Conservation (phyloP, 2,113 vertebrate species). For the Chelonoidis abingdonii region DNA sequence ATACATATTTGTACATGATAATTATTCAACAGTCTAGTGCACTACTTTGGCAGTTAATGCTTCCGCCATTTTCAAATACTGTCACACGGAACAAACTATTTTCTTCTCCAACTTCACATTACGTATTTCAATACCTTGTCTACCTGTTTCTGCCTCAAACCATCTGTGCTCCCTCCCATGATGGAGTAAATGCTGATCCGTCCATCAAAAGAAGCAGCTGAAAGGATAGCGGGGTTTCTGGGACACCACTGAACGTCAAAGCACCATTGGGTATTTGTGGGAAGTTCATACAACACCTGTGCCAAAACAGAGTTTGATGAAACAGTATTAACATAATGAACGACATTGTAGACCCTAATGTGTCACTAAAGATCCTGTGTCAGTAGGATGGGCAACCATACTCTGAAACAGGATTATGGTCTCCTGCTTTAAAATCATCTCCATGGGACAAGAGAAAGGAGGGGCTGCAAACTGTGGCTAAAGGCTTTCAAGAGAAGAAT, state of each 20-base stretch:
- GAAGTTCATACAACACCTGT: constrained; percentile 94
- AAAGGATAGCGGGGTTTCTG: constrained; percentile 93
- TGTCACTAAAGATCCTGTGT: background rate
- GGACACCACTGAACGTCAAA: constrained; percentile 99
- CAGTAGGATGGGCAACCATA: background rate
- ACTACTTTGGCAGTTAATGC: rapidly evolving
- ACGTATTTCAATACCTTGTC: constrained; percentile 78
- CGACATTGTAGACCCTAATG: background rate
- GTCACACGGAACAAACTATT: background rate
- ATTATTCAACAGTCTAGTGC: rapidly evolving
- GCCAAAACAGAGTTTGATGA: constrained; percentile 11
- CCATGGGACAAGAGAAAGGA: background rate
- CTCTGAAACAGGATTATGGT: background rate
- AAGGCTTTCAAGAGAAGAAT: background rate
- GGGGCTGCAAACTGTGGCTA: background rate
- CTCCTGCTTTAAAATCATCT: background rate
- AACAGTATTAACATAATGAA: background rate
- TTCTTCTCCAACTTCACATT: background rate
- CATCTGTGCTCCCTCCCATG: constrained; percentile 91
- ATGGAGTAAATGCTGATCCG: constrained; percentile 93
- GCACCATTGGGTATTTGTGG: constrained; percentile 95
- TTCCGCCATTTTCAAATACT: background rate
- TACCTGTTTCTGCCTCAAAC: constrained; percentile 86
- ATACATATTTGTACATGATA: background rate
- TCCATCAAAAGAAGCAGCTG: constrained; percentile 93